Base-by-base conservation (phyloP, 1,140 invertebrate genomes). In the Subanguina moxae region DNA sequence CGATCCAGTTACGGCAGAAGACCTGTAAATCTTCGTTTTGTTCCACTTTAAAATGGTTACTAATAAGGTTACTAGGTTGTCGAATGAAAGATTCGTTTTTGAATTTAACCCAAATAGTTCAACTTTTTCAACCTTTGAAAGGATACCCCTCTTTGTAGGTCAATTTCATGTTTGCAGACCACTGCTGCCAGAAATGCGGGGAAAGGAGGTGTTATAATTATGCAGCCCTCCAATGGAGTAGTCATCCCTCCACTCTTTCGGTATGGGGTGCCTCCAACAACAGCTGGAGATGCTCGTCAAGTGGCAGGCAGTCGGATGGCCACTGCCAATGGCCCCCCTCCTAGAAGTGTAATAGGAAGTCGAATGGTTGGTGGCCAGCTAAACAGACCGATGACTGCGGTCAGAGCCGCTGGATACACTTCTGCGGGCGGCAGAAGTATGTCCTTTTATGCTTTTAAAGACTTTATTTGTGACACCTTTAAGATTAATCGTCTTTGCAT, bases 381-480 rank as follows among this genome's bases (percentile, higher is more conserved):
- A 19, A 84, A 87, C 43, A 86, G 94, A 67, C 94, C 94, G 11
- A 92, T 95, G 87, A 97, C 94, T 13, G 93, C 93, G 23, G 90
- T 96, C n/a, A 86, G 90, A 65, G 93, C 91, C 13, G 94, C 91
- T 46, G 94, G 94, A 1, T 97, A 93, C 82, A 93, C 91, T 1
- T 91, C 90, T 23, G 87, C 87, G 67, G 84, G 85, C 15, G 32
- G 11, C 32, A 67, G 73, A 64, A 73, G 84, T 83, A 56, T 85
- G 74, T 65, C 67, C 38, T 11, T 3, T 52, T 52, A 5, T 52
- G n/a, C 23, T 52, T 21, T 25, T 21, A 7, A 15, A 38, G 3
- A 38, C 32, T 38, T 38, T 38, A 11, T 38, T 38, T 38, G 23
- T 52, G 48, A 3, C n/a, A 52, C 8, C 25, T 71, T 65, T 25